Evolutionary conservation across 2,797 vertebrate species (phyloP), one percentile per base, ranked within the genome.

Genomic region (Varecia variegata): DNA sequence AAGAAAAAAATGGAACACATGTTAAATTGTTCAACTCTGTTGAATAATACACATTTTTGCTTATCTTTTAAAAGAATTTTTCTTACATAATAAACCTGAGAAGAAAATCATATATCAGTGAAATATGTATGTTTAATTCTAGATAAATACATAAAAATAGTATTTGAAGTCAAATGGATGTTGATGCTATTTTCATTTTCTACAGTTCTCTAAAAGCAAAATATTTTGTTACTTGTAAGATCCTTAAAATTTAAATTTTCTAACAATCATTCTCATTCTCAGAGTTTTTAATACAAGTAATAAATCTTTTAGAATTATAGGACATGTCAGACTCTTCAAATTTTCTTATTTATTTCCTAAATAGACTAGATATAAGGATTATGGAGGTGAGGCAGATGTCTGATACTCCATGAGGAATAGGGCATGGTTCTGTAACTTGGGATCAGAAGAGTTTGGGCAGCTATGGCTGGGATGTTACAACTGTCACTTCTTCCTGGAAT

Each of bases 161-260:
- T 45, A 79, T 92, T 95, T 43, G 77, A 95, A 93, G 12, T 76
- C 23, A 90, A 58, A 84, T 76, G 27, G 47, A 86, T 84, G 18
- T 52, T 95, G 23, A 62, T 84, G 35, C 2, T 74, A 84, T 97
- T 95, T 96, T 84, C n/a, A 73, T 86, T 97, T 95, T 62, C 77
- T 76, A 70, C 17, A 87, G 15, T 76, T 92, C 1, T 87, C 50
- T 68, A 58, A 85, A 95, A 96, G 12, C 25, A 90, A 91, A 96
- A 80, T 92, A 45, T 73, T 88, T 79, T 87, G 47, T 89, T 88
- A 71, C 27, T 85, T 94, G 7, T 47, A 86, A 32, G 79, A 83
- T 88, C 2, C 30, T 96, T 93, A 93, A 85, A 82, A 92, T 80
- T 88, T 92, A 95, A 88, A 84, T 81, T 43, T 47, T 65, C 56